A percentile compares a stretch with the other conserved stretches of the same genome.
These are phyloP conservation scores for Etheostoma spectabile DNA, from an alignment of 2,113 vertebrate genomes.

Conservation along the genomic window DNA sequence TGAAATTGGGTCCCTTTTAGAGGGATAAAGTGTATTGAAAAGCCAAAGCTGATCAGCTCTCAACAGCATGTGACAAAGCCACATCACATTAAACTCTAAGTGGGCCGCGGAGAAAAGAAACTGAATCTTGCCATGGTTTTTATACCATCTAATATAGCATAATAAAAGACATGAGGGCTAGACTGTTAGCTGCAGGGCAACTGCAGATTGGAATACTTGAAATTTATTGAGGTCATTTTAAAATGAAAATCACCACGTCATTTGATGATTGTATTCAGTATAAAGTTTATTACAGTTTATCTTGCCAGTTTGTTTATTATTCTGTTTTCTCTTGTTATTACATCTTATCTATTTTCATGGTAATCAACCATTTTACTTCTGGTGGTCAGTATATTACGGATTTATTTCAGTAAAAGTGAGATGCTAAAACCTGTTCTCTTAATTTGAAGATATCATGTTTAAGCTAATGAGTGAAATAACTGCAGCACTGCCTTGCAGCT, in stretches of 20 bases:
- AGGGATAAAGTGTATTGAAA: slow-evolving; percentile 73
- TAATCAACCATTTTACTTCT: not conserved
- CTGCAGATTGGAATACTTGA: slow-evolving; percentile 28
- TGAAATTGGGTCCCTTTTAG: slow-evolving; percentile 74
- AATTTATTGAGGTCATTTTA: slow-evolving; percentile 37
- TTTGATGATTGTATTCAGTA: not conserved
- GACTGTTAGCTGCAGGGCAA: slow-evolving; percentile 2
- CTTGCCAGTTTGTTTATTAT: not conserved
- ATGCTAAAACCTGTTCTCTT: not conserved
- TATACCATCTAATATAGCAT: slow-evolving; percentile 45
- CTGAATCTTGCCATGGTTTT: slow-evolving; percentile 56
- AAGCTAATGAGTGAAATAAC: slow-evolving; percentile 26
- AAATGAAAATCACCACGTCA: slow-evolving; percentile 10
- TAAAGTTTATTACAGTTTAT: not conserved
- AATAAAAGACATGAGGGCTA: slow-evolving; percentile 40
- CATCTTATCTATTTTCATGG: not conserved
- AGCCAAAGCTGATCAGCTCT: slow-evolving; percentile 78
- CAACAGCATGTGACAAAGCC: slow-evolving; percentile 74
- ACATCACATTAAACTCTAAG: slow-evolving; percentile 72
- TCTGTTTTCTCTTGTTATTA: not conserved
- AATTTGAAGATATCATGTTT: slow-evolving; percentile 1
- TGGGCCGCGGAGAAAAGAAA: slow-evolving; percentile 70
- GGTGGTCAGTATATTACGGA: not conserved
- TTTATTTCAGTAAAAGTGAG: not conserved
- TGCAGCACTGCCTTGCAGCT: slow-evolving; percentile 14